Evolutionary conservation across 2,113 vertebrate species (phyloP).

Genomic region (Argyrosomus japonicus): DNA sequence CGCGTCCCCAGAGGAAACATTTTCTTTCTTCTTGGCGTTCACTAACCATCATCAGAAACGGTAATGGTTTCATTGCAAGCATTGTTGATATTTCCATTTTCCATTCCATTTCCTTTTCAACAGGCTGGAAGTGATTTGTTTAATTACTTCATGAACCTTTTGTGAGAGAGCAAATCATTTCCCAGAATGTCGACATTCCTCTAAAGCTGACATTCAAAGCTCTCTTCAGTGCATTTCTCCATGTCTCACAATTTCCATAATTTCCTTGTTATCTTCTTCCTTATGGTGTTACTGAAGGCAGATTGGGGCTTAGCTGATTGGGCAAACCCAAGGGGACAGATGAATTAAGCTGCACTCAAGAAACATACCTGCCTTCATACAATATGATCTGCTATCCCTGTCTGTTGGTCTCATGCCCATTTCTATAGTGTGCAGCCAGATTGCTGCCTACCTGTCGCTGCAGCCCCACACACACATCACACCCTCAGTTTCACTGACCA

Average conservation of each 20-base stretch:
- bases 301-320: conserved; percentile 55
- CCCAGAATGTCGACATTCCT: not conserved
- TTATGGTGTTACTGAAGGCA: conserved; percentile 33
- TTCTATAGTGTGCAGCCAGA: not conserved
- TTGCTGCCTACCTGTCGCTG: conserved; percentile 30
- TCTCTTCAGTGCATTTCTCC: not conserved
- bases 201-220: not conserved
- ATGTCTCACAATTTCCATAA: not conserved
- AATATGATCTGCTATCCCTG: not conserved
- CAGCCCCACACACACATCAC: not conserved
- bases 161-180: not conserved
- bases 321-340: conserved; percentile 38
- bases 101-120: not conserved
- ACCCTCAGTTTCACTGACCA: conserved; percentile 9
- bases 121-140: not conserved
- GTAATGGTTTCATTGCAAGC: not conserved
- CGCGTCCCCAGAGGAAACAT: too few relatives aligned
- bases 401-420: not conserved
- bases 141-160: not conserved
- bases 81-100: not conserved
- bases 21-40: not conserved
- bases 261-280: conserved; percentile 31
- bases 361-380: conserved; percentile 23
- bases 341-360: conserved; percentile 43
- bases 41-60: too few relatives aligned